Evolutionary conservation across 1,140 invertebrate species (phyloP), one percentile per base, ranked within the genome.

Genomic region (Ostrea edulis): DNA sequence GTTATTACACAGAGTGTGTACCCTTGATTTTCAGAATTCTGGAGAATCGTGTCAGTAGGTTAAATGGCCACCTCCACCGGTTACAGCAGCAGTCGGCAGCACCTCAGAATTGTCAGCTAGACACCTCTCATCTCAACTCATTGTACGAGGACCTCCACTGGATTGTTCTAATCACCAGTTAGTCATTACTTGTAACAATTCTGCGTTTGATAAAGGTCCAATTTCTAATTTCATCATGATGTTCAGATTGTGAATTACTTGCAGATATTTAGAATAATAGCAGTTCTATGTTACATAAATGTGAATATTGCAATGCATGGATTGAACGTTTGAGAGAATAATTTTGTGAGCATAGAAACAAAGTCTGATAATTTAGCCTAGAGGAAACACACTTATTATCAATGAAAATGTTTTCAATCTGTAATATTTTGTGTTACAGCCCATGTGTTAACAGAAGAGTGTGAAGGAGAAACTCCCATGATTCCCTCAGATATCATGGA

Each of bases 71-170:
- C 85, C 93, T 97, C 8, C 97, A 97, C 90, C 93, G 96, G 88
- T 96, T 95, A 29, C 92, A 96, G 95, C 93, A 95, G 20, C 89
- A 84, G 54, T 51, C 84, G 14, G 25, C 68, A 8, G 68, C 44
- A 20, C 8, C n/a, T 20, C 81, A 82, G 52, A 82, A 95, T 55
- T 52, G 88, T n/a, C 86, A 88, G 0, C 17, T 95, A 54, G 96
- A 96, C 84, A 95, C 96, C 0, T 88, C 91, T 25, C 84, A 91
- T 84, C 92, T 97, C 14, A 95, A 92, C 84, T 86, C 87, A 22
- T 87, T 95, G 35, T 93, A 95, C 94, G 98, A 98, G 95, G 98
- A 98, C 95, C 94, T 98, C 2, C 98, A 98, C 94, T 98, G 98
- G 98, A 96, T 97, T 25, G 93, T 98, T 5, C 96, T 98, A 87